Conservation (phyloP, 2,113 vertebrate species). For the Chinchilla lanigera region DNA sequence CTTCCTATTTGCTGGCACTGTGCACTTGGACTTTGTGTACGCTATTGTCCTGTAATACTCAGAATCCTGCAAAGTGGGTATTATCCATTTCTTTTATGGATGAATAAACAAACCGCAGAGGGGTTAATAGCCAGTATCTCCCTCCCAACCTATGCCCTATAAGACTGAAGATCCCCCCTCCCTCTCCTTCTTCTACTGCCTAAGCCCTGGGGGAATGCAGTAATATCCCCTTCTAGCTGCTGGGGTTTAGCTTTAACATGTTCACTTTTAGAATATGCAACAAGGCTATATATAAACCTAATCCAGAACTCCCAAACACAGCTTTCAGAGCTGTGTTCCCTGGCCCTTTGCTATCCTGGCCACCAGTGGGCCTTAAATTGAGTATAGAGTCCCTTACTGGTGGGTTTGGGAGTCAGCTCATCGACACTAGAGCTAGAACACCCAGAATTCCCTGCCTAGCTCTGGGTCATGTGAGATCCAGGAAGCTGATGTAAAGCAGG, state of each 20-base stretch:
- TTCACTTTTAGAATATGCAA: not conserved
- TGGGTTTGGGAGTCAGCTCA: not conserved
- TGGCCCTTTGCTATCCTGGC: not conserved
- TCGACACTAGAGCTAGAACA: not conserved
- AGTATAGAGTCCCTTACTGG: not conserved
- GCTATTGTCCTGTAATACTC: not conserved
- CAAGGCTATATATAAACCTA: not conserved
- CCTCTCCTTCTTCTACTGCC: not conserved
- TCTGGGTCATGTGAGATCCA: not conserved
- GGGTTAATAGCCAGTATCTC: not conserved
- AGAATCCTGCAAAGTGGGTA: not conserved
- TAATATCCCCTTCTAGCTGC: not conserved
- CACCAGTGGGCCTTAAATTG: not conserved
- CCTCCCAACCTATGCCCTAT: not conserved
- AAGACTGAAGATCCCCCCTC: not conserved
- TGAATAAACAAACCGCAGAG: conserved; percentile 6
- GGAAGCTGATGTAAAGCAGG: not conserved
- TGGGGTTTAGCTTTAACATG: not conserved
- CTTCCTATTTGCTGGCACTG: not conserved
- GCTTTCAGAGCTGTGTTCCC: not conserved
- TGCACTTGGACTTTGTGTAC: not conserved
- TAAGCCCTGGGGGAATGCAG: not conserved
- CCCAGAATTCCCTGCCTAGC: not conserved
- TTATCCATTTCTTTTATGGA: not conserved
- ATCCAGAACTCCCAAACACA: not conserved